Conservation (phyloP, 2,888 invertebrate genomes). For the Drosophila borealis region DNA sequence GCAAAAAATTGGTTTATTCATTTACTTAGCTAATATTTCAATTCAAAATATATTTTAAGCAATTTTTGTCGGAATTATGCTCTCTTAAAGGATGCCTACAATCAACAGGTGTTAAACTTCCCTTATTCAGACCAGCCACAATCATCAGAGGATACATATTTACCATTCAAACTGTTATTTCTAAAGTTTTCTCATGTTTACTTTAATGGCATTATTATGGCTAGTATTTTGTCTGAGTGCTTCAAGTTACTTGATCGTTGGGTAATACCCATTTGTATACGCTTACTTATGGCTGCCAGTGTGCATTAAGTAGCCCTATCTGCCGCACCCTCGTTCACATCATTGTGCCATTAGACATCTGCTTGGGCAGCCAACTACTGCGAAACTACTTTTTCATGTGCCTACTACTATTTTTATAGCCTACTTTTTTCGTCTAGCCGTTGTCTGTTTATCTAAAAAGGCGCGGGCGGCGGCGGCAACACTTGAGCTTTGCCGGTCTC, state of each 20-base stretch:
- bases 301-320: constrained; percentile 36
- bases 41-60: too few species aligned
- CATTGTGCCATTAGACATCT: constrained; percentile 70
- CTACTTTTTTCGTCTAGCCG: constrained; percentile 56
- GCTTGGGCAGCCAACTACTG: constrained; percentile 36
- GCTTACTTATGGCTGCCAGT: constrained; percentile 36
- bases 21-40: too few species aligned
- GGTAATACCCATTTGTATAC: constrained; percentile 18
- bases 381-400: constrained; percentile 57
- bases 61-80: too few species aligned
- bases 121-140: background rate
- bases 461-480: constrained; percentile 36
- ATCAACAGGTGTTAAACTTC: constrained; percentile 20
- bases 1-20: too few species aligned
- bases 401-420: constrained; percentile 53
- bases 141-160: constrained; percentile 7
- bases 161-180: constrained; percentile 11
- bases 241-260: constrained; percentile 24
- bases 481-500: constrained; percentile 74
- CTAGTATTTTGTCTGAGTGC: background rate
- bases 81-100: background rate
- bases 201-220: constrained; percentile 13
- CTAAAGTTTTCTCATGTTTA: constrained; percentile 5
- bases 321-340: constrained; percentile 46
- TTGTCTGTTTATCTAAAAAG: constrained; percentile 59